Evolutionary conservation across 2,113 vertebrate genomes (phyloP).

Genomic region (Perca schrenkii): DNA sequence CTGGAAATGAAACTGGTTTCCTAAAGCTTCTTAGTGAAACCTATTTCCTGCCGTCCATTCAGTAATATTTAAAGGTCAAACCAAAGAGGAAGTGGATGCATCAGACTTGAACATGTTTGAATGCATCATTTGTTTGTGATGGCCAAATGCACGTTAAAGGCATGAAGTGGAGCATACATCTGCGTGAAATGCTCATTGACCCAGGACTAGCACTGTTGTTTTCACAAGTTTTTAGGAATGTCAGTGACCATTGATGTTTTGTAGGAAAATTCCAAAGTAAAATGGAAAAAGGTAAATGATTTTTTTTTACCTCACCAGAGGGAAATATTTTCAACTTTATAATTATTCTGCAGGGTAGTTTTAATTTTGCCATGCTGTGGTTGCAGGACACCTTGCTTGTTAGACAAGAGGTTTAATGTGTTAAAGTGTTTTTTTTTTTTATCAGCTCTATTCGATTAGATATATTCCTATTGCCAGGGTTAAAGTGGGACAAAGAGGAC

Average conservation of each 20-base stretch:
- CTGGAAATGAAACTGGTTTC: slow-evolving; percentile 41
- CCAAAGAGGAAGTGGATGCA: slow-evolving; percentile 7
- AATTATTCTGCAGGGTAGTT: slow-evolving; percentile 26
- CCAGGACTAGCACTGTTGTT: background rate
- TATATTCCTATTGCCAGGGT: background rate
- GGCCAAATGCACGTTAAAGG: slow-evolving; percentile 20
- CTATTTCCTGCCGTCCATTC: slow-evolving; percentile 19
- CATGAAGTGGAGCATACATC: slow-evolving; percentile 15
- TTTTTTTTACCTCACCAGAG: background rate
- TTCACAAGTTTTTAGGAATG: slow-evolving; percentile 3
- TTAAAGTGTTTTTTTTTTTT: background rate
- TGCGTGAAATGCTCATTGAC: background rate
- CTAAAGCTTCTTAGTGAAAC: slow-evolving; percentile 30
- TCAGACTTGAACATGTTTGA: slow-evolving; percentile 11
- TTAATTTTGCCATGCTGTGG: slow-evolving; percentile 21
- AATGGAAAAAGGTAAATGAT: slow-evolving; percentile 21
- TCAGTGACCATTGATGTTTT: slow-evolving; percentile 1
- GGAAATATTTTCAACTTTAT: slow-evolving; percentile 33
- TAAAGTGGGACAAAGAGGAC: slow-evolving; percentile 10
- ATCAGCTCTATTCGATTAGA: background rate
- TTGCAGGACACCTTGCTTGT: slow-evolving; percentile 10
- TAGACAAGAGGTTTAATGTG: slow-evolving; percentile 13
- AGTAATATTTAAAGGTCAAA: slow-evolving; percentile 63
- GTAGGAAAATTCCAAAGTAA: background rate
- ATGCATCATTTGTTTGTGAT: slow-evolving; percentile 22